These are phyloP conservation scores for Umimayanthus chanpuru DNA, from an alignment of 92 coral and sea anemone genomes.

Conservation along the genomic window DNA sequence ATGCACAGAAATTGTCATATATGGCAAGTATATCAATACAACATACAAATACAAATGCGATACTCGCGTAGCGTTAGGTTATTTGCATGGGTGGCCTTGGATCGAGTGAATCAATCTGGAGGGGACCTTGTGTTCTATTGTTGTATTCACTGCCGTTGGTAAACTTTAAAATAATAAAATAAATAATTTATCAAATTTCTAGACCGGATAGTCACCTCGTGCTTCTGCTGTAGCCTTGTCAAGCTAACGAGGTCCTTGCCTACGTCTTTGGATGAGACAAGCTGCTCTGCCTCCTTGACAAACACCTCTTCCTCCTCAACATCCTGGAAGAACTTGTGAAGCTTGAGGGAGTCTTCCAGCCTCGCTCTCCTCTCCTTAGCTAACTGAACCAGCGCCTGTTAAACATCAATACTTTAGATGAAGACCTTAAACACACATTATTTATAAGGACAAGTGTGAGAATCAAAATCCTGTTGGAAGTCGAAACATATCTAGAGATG, in stretches of 20 bases:
- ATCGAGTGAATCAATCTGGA: too few relatives aligned
- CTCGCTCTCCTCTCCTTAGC: conserved; percentile 83
- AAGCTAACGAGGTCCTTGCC: conserved; percentile 91
- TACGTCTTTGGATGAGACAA: conserved; percentile 88
- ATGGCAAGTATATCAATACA: too few relatives aligned
- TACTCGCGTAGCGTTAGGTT: too few relatives aligned
- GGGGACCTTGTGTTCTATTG: too few relatives aligned
- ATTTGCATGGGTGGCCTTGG: too few relatives aligned
- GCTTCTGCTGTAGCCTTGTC: conserved; percentile 88
- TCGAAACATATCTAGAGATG: neutral
- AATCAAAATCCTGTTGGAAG: neutral
- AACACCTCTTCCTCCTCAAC: conserved; percentile 93
- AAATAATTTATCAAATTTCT: too few relatives aligned
- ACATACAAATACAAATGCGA: too few relatives aligned
- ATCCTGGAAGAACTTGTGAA: conserved; percentile 88
- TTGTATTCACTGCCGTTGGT: too few relatives aligned
- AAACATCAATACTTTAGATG: neutral
- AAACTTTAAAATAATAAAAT: too few relatives aligned
- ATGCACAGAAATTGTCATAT: too few relatives aligned
- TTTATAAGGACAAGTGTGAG: neutral
- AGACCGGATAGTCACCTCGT: conserved; percentile 64
- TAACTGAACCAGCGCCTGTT: conserved; percentile 74
- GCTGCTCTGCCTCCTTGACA: conserved; percentile 87
- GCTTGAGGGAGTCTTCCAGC: conserved; percentile 88
- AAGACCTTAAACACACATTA: neutral